phyloP scores from a whole-genome alignment of 2,113 vertebrate genomes.

The Butorides virescens region DNA sequence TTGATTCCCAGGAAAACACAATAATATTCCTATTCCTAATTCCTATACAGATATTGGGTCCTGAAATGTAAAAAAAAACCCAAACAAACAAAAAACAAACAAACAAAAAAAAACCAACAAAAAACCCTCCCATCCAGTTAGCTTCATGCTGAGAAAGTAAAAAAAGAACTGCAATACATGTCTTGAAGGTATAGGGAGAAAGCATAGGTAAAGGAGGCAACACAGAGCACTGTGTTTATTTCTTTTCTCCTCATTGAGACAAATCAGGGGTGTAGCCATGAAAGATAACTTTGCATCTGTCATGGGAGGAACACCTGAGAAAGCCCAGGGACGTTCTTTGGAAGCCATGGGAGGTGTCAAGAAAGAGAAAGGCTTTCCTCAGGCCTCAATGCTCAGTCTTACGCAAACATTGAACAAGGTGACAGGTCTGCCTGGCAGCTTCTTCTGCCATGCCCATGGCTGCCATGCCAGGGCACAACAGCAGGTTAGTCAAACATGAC shows the following conservation, averaged over 20 bases:
- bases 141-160: neutral
- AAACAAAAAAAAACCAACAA: neutral
- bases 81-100: neutral
- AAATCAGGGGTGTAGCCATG: neutral
- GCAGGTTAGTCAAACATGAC: neutral
- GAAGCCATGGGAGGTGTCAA: neutral
- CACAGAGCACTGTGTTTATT: neutral
- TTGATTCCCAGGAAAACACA: neutral
- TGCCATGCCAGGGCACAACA: neutral
- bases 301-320: neutral
- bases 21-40: neutral
- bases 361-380: neutral
- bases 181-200: neutral
- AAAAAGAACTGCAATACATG: neutral
- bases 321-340: neutral
- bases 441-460: neutral
- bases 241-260: neutral
- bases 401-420: neutral
- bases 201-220: neutral
- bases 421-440: neutral
- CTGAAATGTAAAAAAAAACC: neutral
- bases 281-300: neutral
- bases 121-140: neutral
- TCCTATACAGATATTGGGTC: neutral
- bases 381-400: neutral